A percentile compares a stretch with the other conserved stretches of the same genome.
Evolutionary conservation across 2,113 vertebrate species (phyloP).

Genomic region (Phyllostomus discolor): DNA sequence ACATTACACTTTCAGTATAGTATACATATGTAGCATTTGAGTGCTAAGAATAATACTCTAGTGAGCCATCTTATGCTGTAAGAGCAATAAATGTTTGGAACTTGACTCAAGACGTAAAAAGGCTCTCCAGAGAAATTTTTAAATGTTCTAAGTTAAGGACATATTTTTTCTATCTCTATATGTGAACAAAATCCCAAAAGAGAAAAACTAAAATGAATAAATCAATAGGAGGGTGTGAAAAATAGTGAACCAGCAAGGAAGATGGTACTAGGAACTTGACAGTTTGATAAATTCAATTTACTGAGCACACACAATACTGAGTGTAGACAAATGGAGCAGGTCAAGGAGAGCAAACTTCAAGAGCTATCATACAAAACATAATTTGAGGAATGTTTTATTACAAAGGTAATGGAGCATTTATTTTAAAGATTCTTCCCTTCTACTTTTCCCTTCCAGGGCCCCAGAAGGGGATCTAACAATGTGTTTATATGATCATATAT

Average conservation of each 20-base stretch:
- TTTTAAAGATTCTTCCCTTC: background rate
- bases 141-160: background rate
- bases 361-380: background rate
- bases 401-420: background rate
- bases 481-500: background rate
- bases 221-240: background rate
- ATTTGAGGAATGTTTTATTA: background rate
- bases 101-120: background rate
- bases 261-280: background rate
- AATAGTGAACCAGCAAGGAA: background rate
- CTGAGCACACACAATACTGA: background rate
- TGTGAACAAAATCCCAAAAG: background rate
- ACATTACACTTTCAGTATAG: background rate
- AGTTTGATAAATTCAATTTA: conserved; percentile 19
- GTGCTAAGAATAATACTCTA: background rate
- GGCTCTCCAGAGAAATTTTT: background rate
- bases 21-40: background rate
- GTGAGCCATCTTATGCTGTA: background rate
- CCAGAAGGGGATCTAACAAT: background rate
- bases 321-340: background rate
- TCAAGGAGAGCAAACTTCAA: background rate
- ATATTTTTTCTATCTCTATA: background rate
- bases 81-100: conserved; percentile 22
- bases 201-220: conserved; percentile 46
- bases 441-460: background rate